These are phyloP conservation scores for Nematopogon swammerdamellus DNA, from an alignment of 2,888 invertebrate species.

Conservation along the genomic window DNA sequence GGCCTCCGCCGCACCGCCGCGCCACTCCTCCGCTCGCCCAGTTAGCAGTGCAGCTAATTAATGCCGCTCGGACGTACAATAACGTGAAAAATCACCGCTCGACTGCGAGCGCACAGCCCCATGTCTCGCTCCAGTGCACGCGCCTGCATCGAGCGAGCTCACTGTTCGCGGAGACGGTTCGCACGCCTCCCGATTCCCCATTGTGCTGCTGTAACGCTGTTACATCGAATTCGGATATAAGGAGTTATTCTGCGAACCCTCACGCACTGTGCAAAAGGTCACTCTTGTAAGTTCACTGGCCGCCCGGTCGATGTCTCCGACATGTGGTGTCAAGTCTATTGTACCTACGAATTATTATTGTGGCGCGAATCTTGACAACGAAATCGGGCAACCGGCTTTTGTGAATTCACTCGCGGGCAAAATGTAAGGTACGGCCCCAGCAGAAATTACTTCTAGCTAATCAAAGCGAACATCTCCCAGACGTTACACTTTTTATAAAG, in stretches of 20 bases:
- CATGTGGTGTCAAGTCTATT: neutral
- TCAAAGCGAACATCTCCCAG: constrained; percentile 10
- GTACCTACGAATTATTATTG: no score
- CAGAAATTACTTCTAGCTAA: constrained; percentile 5
- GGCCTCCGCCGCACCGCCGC: no score
- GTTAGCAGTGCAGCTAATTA: neutral
- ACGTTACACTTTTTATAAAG: constrained; percentile 1
- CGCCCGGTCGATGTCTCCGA: neutral
- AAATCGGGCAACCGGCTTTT: neutral
- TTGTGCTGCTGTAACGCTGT: neutral
- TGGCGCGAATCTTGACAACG: neutral
- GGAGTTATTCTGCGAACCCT: no score
- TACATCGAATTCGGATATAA: neutral
- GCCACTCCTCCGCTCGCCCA: no score
- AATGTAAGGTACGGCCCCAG: neutral
- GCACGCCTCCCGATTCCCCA: neutral
- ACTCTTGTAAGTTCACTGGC: neutral
- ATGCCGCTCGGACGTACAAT: neutral
- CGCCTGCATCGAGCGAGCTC: neutral
- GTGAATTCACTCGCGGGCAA: neutral
- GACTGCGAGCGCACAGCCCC: neutral
- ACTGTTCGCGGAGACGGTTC: neutral
- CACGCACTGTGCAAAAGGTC: neutral
- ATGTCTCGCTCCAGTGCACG: neutral
- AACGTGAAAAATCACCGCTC: neutral